Base-by-base conservation (phyloP, 2,113 vertebrate genomes). In the Oncorhynchus tshawytscha region DNA sequence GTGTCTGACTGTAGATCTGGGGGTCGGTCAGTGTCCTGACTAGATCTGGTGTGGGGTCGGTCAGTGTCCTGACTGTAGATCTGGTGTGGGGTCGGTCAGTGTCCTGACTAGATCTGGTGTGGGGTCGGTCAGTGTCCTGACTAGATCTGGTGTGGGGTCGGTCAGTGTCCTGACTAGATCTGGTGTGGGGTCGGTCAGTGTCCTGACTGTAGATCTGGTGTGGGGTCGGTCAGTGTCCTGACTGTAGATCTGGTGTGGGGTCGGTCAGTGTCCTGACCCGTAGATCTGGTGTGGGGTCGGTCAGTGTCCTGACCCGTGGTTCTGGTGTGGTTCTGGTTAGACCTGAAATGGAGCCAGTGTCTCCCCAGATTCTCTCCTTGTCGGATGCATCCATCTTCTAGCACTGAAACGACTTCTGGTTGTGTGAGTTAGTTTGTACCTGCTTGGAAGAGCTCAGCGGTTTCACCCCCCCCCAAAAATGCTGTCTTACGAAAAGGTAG, bases 311-410 rank as follows among this genome's bases (percentile, higher is more conserved):
- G 95, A 96, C 96, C 96, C 92, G 93, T 96, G 1, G 48, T 49
- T 2, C 13, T 92, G 91, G 92, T 94, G 93, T 96, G 1, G 48
- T 49, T 2, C 13, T 92, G 91, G 92, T 94, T 92, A 90, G 88
- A 93, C 96, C 94, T 96, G 97, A 99, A 99, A 95, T 92, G 88
- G 91, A 97, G 95, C 95, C 95, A 96, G 92, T 96, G 90, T 94
- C 92, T 93, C 94, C 92, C 80, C 76, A 89, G 83, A 85, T 86
- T 87, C 88, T 85, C 95, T 97, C 95, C 96, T 96, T 94, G 95
- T 96, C 97, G 96, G 95, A 91, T 89, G 94, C 96, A 94, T 95
- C 94, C 94, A 94, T 96, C 95, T 96, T 96, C 94, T 97, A 96
- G 96, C 96, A 98, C 96, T 97, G 96, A 98, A 89, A 92, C 92